phyloP scores from a whole-genome alignment of 2,797 vertebrate species.

The Macroramphosus scolopax region DNA sequence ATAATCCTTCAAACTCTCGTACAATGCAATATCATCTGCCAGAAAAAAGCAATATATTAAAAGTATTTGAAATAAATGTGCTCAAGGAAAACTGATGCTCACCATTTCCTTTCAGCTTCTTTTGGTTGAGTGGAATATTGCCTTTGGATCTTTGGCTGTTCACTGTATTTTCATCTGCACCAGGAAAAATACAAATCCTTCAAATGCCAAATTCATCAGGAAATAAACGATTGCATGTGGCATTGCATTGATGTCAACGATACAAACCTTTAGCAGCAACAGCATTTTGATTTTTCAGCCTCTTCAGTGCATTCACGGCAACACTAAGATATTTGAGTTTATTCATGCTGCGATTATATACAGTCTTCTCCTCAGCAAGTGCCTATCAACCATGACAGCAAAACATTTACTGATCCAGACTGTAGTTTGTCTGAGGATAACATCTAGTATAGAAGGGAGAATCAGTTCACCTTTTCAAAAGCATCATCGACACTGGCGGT shows the following conservation, averaged over 20 bases:
- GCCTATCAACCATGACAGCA: conserved; percentile 64
- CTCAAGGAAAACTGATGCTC: conserved; percentile 15
- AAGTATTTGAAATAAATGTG: too few species aligned
- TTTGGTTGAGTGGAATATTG: conserved; percentile 65
- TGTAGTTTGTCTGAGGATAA: background rate
- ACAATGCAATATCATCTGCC: conserved; percentile 68
- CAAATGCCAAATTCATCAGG: background rate
- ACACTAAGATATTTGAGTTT: conserved; percentile 84
- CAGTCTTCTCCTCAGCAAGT: conserved; percentile 77
- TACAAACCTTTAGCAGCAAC: conserved; percentile 64
- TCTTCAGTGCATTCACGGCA: conserved; percentile 83
- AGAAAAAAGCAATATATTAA: too few species aligned
- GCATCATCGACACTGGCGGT: conserved; percentile 78
- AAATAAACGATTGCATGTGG: background rate
- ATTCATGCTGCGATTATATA: conserved; percentile 82
- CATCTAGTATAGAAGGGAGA: background rate
- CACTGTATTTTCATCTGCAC: conserved; percentile 59
- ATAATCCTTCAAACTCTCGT: conserved; percentile 77
- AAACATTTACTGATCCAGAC: background rate
- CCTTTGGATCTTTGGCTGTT: conserved; percentile 65
- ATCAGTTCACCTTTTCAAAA: conserved; percentile 79
- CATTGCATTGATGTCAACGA: too few species aligned
- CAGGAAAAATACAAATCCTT: conserved; percentile 1
- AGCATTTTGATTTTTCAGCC: conserved; percentile 75
- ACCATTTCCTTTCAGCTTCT: conserved; percentile 63